Conservation (phyloP, 1,140 invertebrate species). For the Grapholita molesta region DNA sequence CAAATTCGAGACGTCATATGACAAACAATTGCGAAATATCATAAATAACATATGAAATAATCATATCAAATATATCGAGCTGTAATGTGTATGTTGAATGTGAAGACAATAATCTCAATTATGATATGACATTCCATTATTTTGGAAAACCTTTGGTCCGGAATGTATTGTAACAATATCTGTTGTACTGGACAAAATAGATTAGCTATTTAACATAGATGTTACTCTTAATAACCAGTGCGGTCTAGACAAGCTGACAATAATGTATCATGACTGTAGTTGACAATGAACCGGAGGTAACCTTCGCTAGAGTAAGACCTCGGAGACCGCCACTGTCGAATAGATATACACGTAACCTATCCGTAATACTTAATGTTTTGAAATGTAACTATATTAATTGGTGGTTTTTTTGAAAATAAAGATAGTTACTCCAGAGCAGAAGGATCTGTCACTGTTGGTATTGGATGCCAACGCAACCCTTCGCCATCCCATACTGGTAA, state of each 20-base stretch:
- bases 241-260: slow-evolving; percentile 35
- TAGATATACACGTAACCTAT: slow-evolving; percentile 56
- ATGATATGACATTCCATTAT: neutral
- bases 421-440: slow-evolving; percentile 73
- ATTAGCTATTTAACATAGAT: slow-evolving; percentile 18
- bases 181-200: slow-evolving; percentile 17
- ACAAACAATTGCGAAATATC: neutral
- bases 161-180: neutral
- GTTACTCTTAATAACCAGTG: slow-evolving; percentile 23
- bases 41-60: slow-evolving; percentile 12
- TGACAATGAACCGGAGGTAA: slow-evolving; percentile 8
- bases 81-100: neutral
- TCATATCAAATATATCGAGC: slow-evolving; percentile 10
- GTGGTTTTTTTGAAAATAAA: slow-evolving; percentile 74
- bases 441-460: slow-evolving; percentile 39
- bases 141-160: neutral
- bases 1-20: neutral
- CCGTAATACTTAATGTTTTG: slow-evolving; percentile 64
- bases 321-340: slow-evolving; percentile 36
- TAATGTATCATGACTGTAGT: slow-evolving; percentile 46
- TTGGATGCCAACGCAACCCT: neutral
- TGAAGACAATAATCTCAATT: neutral
- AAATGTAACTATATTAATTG: slow-evolving; percentile 67
- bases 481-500: neutral
- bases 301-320: slow-evolving; percentile 23